phyloP scores from a whole-genome alignment of 2,797 vertebrate species.

The Xenopus petersii region DNA sequence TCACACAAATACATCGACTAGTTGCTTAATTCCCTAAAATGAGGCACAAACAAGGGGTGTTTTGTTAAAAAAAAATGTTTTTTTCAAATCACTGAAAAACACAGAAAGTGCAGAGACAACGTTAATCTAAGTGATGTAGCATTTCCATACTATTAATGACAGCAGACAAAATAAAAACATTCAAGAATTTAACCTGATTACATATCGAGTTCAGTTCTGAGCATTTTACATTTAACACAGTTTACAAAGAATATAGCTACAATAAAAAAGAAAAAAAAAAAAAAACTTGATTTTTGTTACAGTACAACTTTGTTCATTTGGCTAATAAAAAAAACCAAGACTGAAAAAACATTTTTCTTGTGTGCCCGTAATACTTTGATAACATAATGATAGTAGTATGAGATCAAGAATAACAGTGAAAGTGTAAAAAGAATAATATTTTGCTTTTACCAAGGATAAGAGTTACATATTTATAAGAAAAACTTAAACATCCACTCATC shows the following conservation, averaged over 20 bases:
- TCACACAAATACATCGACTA: too few relatives aligned
- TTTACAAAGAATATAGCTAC: constrained; percentile 63
- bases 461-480: constrained; percentile 41
- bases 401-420: constrained; percentile 43
- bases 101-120: constrained; percentile 70
- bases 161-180: constrained; percentile 60
- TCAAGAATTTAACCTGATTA: constrained; percentile 73
- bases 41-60: constrained; percentile 43
- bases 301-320: constrained; percentile 62
- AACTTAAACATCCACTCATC: constrained; percentile 5
- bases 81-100: constrained; percentile 65
- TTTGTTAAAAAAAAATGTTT: constrained; percentile 61
- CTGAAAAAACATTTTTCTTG: constrained; percentile 25
- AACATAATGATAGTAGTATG: constrained; percentile 57
- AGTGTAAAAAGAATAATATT: constrained; percentile 53
- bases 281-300: constrained; percentile 59
- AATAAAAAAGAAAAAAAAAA: constrained; percentile 53
- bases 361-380: constrained; percentile 59
- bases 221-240: constrained; percentile 69
- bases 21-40: background rate
- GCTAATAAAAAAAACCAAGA: constrained; percentile 52
- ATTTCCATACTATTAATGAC: constrained; percentile 64
- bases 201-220: constrained; percentile 79
- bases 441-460: constrained; percentile 52
- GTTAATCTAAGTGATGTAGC: constrained; percentile 65